These are phyloP conservation scores for Ctenomys sociabilis DNA, from an alignment of 2,113 vertebrate species.

Conservation along the genomic window DNA sequence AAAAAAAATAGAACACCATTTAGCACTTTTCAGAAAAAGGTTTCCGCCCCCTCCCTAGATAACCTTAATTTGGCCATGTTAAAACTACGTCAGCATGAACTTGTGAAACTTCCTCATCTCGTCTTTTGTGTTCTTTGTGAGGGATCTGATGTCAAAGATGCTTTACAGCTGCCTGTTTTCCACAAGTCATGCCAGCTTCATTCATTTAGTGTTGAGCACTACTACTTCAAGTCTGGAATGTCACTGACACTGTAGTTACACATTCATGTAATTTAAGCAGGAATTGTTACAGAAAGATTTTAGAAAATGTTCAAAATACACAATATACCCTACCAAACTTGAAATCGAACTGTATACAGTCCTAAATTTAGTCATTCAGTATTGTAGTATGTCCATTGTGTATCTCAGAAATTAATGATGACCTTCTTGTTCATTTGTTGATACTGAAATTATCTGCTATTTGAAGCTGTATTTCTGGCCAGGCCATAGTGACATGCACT, in stretches of 20 bases:
- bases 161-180: background rate
- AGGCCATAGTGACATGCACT: background rate
- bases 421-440: background rate
- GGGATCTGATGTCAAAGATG: fast-evolving
- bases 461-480: background rate
- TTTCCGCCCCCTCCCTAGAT: background rate
- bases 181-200: background rate
- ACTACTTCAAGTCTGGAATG: background rate
- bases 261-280: background rate
- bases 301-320: background rate
- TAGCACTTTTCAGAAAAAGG: background rate
- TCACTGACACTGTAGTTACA: background rate
- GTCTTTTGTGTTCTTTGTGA: background rate
- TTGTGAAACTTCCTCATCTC: background rate
- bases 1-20: background rate
- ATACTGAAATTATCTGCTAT: background rate
- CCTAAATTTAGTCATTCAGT: background rate
- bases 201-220: background rate
- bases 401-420: background rate
- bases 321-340: background rate
- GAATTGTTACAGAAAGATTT: background rate
- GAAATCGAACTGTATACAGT: background rate
- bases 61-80: background rate
- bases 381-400: background rate
- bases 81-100: background rate